Percentiles rank a stretch among this genome's conserved stretches.
phyloP scores from a whole-genome alignment of 64 coral and sea anemone genomes.

The Stichodactyla helianthus region DNA sequence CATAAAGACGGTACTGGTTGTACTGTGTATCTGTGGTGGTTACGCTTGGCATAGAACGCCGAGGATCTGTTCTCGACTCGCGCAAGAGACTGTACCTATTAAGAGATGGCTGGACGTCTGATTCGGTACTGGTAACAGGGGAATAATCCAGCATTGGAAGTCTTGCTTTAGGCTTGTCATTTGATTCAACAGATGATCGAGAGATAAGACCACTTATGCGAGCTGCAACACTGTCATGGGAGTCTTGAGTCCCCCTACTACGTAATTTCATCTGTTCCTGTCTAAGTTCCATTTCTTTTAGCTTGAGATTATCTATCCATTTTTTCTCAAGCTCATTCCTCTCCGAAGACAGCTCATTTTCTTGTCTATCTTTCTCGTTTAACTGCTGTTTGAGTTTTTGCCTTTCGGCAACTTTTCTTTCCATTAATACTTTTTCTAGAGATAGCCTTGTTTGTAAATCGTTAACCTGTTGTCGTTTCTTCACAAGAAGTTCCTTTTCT shows the following conservation, averaged over 20 bases:
- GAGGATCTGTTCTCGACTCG: neutral
- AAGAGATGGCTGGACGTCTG: neutral
- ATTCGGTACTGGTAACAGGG: neutral
- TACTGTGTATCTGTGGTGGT: neutral
- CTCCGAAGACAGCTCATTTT: constrained; percentile 61
- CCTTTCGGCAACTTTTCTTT: constrained; percentile 63
- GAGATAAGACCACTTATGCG: constrained; percentile 11
- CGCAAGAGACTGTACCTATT: neutral
- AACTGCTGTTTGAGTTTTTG: constrained; percentile 57
- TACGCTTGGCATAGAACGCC: neutral
- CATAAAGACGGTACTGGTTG: neutral
- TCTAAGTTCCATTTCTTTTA: constrained; percentile 65
- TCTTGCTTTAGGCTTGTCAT: neutral
- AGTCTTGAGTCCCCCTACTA: constrained; percentile 6
- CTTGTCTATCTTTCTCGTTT: constrained; percentile 66
- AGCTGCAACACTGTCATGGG: neutral
- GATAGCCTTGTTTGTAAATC: constrained; percentile 60
- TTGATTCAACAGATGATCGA: neutral
- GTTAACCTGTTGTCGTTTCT: constrained; percentile 78
- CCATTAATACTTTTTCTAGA: constrained; percentile 62
- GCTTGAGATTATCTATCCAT: constrained; percentile 71
- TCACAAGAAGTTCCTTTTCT: constrained; percentile 65
- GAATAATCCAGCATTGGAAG: neutral
- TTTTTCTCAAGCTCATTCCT: constrained; percentile 75
- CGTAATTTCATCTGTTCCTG: constrained; percentile 41